Percentiles rank a stretch among this genome's conserved stretches.
These are phyloP conservation scores for Zosterops hypoxanthus DNA, from an alignment of 2,113 vertebrate genomes.

Conservation along the genomic window DNA sequence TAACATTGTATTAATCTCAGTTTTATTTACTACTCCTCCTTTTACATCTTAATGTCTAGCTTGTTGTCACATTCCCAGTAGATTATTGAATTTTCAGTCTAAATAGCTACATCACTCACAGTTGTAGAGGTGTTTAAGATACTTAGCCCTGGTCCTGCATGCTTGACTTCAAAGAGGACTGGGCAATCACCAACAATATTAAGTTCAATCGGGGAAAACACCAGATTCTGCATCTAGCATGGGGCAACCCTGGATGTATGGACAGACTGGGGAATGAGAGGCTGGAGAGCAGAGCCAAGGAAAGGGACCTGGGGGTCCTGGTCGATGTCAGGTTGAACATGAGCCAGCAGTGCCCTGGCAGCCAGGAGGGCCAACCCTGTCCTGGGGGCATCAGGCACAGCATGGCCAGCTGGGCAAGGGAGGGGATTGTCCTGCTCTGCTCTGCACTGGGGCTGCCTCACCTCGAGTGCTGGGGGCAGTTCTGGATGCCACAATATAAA, in stretches of 20 bases:
- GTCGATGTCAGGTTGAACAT: accelerated
- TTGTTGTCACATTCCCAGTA: neutral
- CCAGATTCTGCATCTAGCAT: neutral
- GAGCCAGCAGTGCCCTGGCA: neutral
- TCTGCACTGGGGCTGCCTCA: accelerated
- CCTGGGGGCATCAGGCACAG: neutral
- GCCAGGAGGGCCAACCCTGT: accelerated
- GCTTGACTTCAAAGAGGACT: neutral
- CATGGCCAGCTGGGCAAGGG: accelerated
- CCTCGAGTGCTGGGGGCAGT: accelerated
- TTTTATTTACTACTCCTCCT: neutral
- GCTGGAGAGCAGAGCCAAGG: accelerated
- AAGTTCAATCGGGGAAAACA: neutral
- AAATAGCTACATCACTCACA: neutral
- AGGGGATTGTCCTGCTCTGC: neutral
- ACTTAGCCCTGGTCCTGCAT: neutral
- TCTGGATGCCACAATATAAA: accelerated
- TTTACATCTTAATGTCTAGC: neutral
- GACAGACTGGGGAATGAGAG: neutral
- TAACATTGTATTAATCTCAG: neutral
- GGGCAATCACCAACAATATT: neutral
- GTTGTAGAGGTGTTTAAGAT: neutral
- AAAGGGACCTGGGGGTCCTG: neutral
- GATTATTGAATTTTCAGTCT: neutral
- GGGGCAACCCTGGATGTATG: neutral